Evolutionary conservation across 2,888 invertebrate species (phyloP).

Genomic region (Eupeodes latifasciatus): DNA sequence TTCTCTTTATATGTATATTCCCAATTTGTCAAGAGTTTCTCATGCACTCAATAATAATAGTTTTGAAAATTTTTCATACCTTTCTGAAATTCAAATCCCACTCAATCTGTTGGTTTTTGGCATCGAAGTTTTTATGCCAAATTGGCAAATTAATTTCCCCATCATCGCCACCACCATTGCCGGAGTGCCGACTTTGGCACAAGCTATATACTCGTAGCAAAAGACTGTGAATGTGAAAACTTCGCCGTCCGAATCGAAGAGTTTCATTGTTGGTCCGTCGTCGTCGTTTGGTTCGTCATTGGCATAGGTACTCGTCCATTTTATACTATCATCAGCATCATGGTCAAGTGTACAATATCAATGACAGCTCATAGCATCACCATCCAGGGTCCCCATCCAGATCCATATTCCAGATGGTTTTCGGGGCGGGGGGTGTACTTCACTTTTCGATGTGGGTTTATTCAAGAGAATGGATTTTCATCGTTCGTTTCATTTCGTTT

Average conservation of each 20-base stretch:
- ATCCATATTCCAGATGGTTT: not conserved
- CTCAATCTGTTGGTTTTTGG: not conserved
- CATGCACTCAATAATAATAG: constrained; percentile 22
- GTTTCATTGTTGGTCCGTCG: not conserved
- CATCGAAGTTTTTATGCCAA: constrained; percentile 43
- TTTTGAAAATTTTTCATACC: constrained; percentile 17
- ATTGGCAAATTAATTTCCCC: constrained; percentile 51
- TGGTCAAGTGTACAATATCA: constrained; percentile 51
- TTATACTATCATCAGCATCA: not conserved
- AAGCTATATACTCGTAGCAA: no score
- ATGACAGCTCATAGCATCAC: constrained; percentile 39
- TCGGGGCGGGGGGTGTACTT: not conserved
- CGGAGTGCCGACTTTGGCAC: no score
- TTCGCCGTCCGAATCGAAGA: not conserved
- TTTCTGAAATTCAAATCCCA: constrained; percentile 30
- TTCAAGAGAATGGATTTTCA: constrained; percentile 34
- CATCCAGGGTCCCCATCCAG: no score
- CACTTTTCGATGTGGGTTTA: constrained; percentile 27
- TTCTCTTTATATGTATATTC: not conserved
- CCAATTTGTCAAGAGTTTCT: constrained; percentile 10
- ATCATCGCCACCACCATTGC: not conserved
- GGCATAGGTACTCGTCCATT: not conserved
- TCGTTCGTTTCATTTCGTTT: not conserved
- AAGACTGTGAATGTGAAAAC: not conserved
- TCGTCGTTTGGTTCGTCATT: not conserved